Conservation (phyloP, 2,113 vertebrate species). For the Canis aureus region DNA sequence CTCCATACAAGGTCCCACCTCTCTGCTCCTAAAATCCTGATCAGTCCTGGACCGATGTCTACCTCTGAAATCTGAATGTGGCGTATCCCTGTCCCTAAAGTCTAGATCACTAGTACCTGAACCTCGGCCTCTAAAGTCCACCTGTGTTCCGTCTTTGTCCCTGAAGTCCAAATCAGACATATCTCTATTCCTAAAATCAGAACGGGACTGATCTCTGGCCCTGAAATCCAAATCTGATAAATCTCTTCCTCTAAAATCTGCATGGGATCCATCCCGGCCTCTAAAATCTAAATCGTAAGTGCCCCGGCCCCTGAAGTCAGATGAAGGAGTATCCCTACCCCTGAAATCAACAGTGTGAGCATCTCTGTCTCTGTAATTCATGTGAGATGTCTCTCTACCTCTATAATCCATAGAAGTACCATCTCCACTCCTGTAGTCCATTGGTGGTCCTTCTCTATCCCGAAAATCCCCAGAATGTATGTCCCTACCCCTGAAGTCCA, state of each 20-base stretch:
- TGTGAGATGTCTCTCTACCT: slow-evolving; percentile 90
- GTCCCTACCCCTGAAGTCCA: slow-evolving; percentile 89
- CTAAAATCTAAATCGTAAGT: slow-evolving; percentile 92
- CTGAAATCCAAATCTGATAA: slow-evolving; percentile 91
- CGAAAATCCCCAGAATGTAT: slow-evolving; percentile 87
- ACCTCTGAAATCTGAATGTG: slow-evolving; percentile 90
- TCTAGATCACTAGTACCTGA: slow-evolving; percentile 89
- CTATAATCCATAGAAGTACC: slow-evolving; percentile 88
- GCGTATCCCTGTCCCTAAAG: slow-evolving; percentile 91
- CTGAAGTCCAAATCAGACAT: slow-evolving; percentile 90
- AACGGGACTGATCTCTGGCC: slow-evolving; percentile 90
- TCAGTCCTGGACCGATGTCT: slow-evolving; percentile 90
- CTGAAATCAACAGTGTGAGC: slow-evolving; percentile 92
- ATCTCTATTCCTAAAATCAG: slow-evolving; percentile 94
- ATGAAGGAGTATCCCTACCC: slow-evolving; percentile 90
- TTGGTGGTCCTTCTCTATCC: slow-evolving; percentile 87
- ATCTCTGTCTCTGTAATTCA: slow-evolving; percentile 92
- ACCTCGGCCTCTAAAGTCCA: slow-evolving; percentile 85
- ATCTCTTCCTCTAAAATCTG: slow-evolving; percentile 91
- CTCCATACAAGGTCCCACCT: slow-evolving; percentile 91
- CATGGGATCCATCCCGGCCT: slow-evolving; percentile 90
- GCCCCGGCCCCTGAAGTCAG: slow-evolving; percentile 91
- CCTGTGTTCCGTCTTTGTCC: slow-evolving; percentile 84
- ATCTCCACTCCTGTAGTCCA: slow-evolving; percentile 90
- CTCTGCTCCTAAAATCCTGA: slow-evolving; percentile 93